A percentile compares a stretch with the other conserved stretches of the same genome.
Evolutionary conservation across 2,888 invertebrate genomes (phyloP).

Genomic region (Cepaea hortensis): DNA sequence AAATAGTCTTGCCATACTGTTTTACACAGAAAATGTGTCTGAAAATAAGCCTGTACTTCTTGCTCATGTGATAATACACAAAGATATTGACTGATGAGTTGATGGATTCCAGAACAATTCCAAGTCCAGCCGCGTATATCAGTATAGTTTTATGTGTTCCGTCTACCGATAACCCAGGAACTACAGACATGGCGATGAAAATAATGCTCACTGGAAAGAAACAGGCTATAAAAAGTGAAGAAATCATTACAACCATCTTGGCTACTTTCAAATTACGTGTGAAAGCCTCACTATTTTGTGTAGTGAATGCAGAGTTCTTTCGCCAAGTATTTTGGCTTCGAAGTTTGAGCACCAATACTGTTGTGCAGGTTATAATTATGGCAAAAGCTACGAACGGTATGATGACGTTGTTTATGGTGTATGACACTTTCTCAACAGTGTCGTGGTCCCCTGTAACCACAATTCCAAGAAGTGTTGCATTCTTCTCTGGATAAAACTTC

Average conservation of each 20-base stretch:
- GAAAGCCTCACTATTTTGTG: neutral
- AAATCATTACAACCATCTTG: constrained; percentile 29
- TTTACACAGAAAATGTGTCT: neutral
- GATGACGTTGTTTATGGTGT: neutral
- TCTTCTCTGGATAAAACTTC: neutral
- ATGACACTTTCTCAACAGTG: neutral
- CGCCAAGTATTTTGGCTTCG: neutral
- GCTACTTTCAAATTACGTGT: neutral
- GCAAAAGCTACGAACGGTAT: neutral
- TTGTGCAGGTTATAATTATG: neutral
- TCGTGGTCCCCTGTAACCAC: neutral
- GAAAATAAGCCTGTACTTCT: neutral
- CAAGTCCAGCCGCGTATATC: neutral
- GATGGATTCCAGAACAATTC: neutral
- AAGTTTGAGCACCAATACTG: constrained; percentile 13
- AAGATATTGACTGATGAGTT: constrained; percentile 19
- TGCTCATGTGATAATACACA: constrained; percentile 9
- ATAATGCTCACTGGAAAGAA: neutral
- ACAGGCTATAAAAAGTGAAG: neutral
- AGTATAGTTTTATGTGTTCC: neutral
- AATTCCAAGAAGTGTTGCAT: neutral
- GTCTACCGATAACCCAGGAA: neutral
- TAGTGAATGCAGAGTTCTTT: neutral
- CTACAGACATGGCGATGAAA: neutral
- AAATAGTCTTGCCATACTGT: too few relatives aligned